Conservation (phyloP, 2,888 invertebrate genomes). For the Buathra laborator region DNA sequence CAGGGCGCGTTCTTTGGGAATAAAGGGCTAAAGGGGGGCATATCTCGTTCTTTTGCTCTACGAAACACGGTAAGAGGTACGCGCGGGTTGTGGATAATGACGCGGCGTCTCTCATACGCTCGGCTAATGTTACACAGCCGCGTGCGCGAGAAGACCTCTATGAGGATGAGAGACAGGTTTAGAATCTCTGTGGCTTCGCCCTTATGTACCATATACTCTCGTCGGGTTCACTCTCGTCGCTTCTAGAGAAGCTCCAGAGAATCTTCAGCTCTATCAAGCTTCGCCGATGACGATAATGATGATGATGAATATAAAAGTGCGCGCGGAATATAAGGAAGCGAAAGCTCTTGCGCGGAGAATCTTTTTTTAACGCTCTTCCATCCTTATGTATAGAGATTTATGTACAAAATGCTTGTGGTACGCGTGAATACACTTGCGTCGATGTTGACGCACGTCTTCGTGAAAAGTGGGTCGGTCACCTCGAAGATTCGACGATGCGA, state of each 20-base stretch:
- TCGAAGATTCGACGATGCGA: neutral
- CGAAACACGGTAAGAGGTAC: slow-evolving; percentile 16
- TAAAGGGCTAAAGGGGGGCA: neutral
- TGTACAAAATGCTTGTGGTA: neutral
- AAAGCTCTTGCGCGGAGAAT: slow-evolving; percentile 1
- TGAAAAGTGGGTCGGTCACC: neutral
- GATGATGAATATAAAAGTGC: slow-evolving; percentile 30
- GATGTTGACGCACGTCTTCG: neutral
- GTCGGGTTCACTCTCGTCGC: neutral
- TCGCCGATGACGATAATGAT: slow-evolving; percentile 3
- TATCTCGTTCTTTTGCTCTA: neutral
- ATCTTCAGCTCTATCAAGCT: slow-evolving; percentile 28
- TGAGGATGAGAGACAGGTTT: slow-evolving; percentile 29
- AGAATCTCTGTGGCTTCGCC: slow-evolving; percentile 36
- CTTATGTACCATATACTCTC: slow-evolving; percentile 7
- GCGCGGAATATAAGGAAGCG: neutral
- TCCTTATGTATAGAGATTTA: neutral
- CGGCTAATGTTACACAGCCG: slow-evolving; percentile 57
- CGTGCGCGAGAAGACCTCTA: slow-evolving; percentile 20
- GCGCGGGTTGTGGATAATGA: slow-evolving; percentile 42
- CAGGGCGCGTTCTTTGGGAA: neutral
- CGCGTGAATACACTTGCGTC: neutral
- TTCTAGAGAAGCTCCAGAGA: slow-evolving; percentile 30
- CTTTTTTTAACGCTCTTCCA: neutral
- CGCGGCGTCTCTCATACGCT: slow-evolving; percentile 53